Percentiles rank a stretch among this genome's conserved stretches.
phyloP scores from a whole-genome alignment of 1,140 invertebrate genomes.

The Diploscapter pachys region DNA sequence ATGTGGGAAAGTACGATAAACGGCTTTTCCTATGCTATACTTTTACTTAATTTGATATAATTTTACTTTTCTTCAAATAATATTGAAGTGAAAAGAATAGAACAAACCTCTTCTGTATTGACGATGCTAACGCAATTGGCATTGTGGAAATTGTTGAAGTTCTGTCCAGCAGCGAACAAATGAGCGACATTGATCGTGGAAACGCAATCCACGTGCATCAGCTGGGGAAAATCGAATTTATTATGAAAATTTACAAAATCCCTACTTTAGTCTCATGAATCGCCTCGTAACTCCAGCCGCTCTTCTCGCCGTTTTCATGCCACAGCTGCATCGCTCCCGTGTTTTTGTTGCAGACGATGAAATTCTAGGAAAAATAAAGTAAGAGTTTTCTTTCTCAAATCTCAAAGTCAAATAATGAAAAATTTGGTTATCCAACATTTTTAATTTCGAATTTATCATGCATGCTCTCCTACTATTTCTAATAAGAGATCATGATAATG shows the following conservation, averaged over 20 bases:
- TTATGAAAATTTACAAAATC: neutral
- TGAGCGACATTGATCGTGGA: neutral
- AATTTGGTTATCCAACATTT: neutral
- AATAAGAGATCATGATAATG: too few relatives aligned
- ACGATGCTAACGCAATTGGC: too few relatives aligned
- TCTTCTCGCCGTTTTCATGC: neutral
- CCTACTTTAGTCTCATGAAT: neutral
- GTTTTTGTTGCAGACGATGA: neutral
- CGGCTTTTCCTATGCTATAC: too few relatives aligned
- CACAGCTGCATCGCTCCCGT: constrained; percentile 4
- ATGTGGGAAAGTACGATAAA: too few relatives aligned
- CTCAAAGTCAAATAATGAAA: neutral
- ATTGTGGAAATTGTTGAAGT: neutral
- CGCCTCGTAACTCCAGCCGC: neutral
- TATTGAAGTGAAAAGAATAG: too few relatives aligned
- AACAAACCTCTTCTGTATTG: too few relatives aligned
- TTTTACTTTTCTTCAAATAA: neutral
- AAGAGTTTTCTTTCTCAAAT: neutral
- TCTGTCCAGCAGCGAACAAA: constrained; percentile 1
- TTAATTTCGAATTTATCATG: neutral
- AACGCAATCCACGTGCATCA: neutral
- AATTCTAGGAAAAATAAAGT: neutral
- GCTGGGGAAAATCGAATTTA: neutral
- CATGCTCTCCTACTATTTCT: neutral
- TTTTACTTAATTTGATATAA: neutral